Base-by-base conservation (phyloP, 2,113 vertebrate genomes). In the Strigops habroptila region DNA sequence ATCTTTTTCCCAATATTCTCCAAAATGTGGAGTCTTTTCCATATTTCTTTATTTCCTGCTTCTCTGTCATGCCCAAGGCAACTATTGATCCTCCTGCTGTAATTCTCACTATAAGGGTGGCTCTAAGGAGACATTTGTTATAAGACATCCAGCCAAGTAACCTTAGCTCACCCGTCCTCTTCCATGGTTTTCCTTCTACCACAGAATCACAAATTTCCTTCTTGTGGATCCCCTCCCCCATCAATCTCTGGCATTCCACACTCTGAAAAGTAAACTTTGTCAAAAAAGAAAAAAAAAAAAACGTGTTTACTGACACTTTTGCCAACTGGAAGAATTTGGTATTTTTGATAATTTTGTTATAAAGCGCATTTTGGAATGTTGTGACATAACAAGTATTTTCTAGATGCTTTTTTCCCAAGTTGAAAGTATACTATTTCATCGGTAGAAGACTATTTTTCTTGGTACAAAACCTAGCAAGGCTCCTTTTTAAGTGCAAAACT, bases 401-500 rank as follows among this genome's bases (percentile, higher is more conserved):
- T 84, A 68, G 64, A 31, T 89, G 27, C 5, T 62, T 89, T 91
- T 90, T 78, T 75, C 27, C 57, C 44, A 44, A 33, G n/a, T 57
- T 73, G 67, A 89, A 94, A 92, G 48, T 69, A 22, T 14, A 82
- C 65, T 30, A 57, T 85, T 95, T 92, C 30, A 87, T 87, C 63
- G 77, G 19, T 80, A 82, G 65, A 73, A 89, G 89, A 62, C 25
- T 73, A 21, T 76, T 96, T 96, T 86, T 86, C 93, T 82, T 0
- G 0, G 10, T 82, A 80, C 25, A 95, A 90, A 94, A 91, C 53
- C 79, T 79, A 85, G 77, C 31, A 85, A 93, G 35, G 4, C n/a
- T 96, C 41, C 78, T 93, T 97, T 95, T 92, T 18, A 93, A 95
- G 75, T 79, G 62, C 59, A 93, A 87, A 82, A 44, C 59, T 94